These are phyloP conservation scores for Callyntrura sp. DNA, from an alignment of 2,888 invertebrate genomes.

Conservation along the genomic window DNA sequence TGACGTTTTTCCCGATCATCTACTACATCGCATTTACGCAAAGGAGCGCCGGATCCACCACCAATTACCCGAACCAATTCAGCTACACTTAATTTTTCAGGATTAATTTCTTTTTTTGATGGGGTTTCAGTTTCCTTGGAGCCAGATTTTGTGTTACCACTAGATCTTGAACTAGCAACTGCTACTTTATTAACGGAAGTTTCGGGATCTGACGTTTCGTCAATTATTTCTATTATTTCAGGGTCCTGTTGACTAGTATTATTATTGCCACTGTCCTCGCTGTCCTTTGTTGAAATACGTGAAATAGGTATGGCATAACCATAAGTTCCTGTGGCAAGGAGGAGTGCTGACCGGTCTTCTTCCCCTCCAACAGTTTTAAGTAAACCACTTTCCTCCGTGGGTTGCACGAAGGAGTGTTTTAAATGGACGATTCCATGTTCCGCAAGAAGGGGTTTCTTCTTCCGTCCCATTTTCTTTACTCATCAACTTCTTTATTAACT, in stretches of 20 bases:
- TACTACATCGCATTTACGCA: constrained; percentile 81
- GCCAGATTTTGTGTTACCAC: neutral
- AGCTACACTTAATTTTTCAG: constrained; percentile 80
- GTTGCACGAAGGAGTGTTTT: constrained; percentile 83
- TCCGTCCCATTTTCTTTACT: constrained; percentile 63
- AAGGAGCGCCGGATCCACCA: constrained; percentile 81
- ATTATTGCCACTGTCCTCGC: constrained; percentile 35
- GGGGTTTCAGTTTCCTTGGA: constrained; percentile 8
- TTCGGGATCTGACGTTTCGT: constrained; percentile 55
- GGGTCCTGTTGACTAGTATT: constrained; percentile 16
- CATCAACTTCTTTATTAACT: no score
- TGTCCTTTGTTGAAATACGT: constrained; percentile 68
- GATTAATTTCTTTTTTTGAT: constrained; percentile 57
- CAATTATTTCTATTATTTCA: constrained; percentile 55
- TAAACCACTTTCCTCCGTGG: constrained; percentile 82
- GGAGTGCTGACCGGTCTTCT: constrained; percentile 73
- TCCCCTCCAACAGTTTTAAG: constrained; percentile 82
- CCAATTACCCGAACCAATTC: constrained; percentile 83
- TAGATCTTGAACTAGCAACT: neutral
- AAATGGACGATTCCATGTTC: constrained; percentile 82
- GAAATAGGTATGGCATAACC: constrained; percentile 82
- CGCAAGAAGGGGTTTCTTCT: constrained; percentile 81
- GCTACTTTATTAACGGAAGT: constrained; percentile 7
- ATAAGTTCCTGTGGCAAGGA: constrained; percentile 82
- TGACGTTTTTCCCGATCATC: constrained; percentile 73